Evolutionary conservation across 2,888 invertebrate genomes (phyloP).

Genomic region (Trissolcus brochymenae): DNA sequence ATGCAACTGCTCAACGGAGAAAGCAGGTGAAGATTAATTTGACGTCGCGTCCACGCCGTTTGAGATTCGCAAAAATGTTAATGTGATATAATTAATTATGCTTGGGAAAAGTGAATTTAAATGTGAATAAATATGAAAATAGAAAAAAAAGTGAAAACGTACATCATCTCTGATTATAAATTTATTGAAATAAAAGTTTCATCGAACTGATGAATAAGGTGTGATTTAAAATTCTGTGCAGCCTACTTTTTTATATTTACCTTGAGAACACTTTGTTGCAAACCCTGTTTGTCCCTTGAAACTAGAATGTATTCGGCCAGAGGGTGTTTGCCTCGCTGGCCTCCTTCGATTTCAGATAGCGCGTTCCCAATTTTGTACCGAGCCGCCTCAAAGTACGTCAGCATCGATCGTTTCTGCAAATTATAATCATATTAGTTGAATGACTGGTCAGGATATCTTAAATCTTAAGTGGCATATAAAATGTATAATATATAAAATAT

Average conservation of each 20-base stretch:
- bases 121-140: too few species aligned
- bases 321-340: conserved; percentile 87
- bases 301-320: conserved; percentile 91
- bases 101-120: background rate
- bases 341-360: conserved; percentile 88
- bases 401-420: conserved; percentile 91
- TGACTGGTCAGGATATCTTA: background rate
- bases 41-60: background rate
- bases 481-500: too few species aligned
- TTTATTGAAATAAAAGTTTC: background rate
- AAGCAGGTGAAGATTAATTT: conserved; percentile 12
- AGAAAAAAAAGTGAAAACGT: too few species aligned
- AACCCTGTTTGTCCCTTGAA: conserved; percentile 91
- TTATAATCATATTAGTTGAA: conserved; percentile 2
- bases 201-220: too few species aligned
- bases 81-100: background rate
- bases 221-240: background rate
- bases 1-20: conserved; percentile 3
- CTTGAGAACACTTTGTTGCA: conserved; percentile 90
- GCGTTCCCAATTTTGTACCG: conserved; percentile 91
- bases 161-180: too few species aligned
- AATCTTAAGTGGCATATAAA: too few species aligned
- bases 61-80: background rate
- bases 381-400: conserved; percentile 93
- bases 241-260: conserved; percentile 72